These are phyloP conservation scores for Carpatolechia fugitivella DNA, from an alignment of 2,888 invertebrate species.

Conservation along the genomic window DNA sequence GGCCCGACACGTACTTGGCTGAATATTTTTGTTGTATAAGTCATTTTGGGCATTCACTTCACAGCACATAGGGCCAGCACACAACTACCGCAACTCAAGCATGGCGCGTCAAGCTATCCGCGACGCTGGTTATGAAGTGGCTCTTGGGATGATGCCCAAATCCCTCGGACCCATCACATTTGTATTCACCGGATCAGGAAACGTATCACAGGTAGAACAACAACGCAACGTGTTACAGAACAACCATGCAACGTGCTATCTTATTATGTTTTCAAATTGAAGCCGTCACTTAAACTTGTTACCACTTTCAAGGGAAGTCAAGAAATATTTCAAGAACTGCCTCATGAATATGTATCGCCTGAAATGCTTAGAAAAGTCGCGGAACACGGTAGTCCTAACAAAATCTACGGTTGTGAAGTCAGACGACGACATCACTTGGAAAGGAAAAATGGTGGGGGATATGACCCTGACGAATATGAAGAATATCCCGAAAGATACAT, in stretches of 20 bases:
- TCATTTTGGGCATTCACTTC: constrained; percentile 23
- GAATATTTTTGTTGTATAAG: no score
- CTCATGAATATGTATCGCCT: constrained; percentile 98
- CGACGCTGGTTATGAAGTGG: constrained; percentile 99
- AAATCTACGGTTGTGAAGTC: constrained; percentile 97
- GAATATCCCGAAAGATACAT: constrained; percentile 95
- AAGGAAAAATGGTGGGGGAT: constrained; percentile 94
- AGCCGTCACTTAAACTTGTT: background rate
- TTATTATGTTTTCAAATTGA: background rate
- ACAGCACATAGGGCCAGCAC: constrained; percentile 97
- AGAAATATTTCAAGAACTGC: constrained; percentile 97
- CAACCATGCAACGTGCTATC: background rate
- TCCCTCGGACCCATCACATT: constrained; percentile 98
- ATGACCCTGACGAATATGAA: constrained; percentile 91
- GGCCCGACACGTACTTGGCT: no score
- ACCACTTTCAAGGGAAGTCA: constrained; percentile 82
- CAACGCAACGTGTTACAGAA: no score
- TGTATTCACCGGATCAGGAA: constrained; percentile 98
- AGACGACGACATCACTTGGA: constrained; percentile 96
- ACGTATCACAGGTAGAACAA: constrained; percentile 89
- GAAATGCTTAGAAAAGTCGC: constrained; percentile 97
- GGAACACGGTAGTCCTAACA: constrained; percentile 96
- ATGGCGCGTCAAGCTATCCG: constrained; percentile 98
- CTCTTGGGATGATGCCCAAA: constrained; percentile 97
- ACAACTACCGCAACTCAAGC: constrained; percentile 98